Conservation (phyloP, 1,140 invertebrate genomes). For the Caenorhabditis tropicalis region DNA sequence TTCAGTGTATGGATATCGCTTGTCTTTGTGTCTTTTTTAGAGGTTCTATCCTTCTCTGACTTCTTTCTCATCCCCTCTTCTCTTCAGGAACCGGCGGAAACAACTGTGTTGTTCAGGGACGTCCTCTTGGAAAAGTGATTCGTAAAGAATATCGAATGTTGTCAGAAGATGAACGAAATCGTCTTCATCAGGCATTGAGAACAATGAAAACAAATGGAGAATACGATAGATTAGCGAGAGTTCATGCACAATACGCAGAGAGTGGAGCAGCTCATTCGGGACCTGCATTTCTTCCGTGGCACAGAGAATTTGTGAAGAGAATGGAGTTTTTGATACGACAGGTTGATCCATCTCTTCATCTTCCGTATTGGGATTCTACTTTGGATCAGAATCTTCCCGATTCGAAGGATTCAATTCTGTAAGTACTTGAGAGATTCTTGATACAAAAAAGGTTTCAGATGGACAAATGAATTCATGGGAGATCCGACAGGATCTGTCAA, state of each 20-base stretch:
- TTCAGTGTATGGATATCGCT: conserved; percentile 58
- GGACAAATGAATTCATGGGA: conserved; percentile 49
- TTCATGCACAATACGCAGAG: conserved; percentile 51
- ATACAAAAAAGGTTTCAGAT: too few relatives aligned
- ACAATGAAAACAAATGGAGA: conserved; percentile 64
- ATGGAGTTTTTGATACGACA: conserved; percentile 38
- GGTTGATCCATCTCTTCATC: conserved; percentile 55
- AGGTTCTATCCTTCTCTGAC: conserved; percentile 34
- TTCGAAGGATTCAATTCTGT: conserved; percentile 59
- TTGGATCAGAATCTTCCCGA: conserved; percentile 59
- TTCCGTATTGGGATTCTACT: conserved; percentile 63
- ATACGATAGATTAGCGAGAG: conserved; percentile 54
- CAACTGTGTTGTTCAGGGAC: conserved; percentile 48
- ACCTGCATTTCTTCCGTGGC: conserved; percentile 61
- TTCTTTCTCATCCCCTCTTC: not conserved
- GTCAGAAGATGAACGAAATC: conserved; percentile 64
- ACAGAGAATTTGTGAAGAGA: conserved; percentile 59
- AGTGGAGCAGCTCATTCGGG: conserved; percentile 59
- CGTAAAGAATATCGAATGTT: conserved; percentile 72
- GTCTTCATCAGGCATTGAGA: conserved; percentile 68
- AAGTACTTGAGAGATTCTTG: not conserved
- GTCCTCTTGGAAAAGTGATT: conserved; percentile 55
- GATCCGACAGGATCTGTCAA: conserved; percentile 63
- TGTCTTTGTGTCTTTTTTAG: conserved; percentile 57
- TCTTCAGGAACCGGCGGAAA: conserved; percentile 37